A percentile compares a stretch with the other conserved stretches of the same genome.
phyloP scores from a whole-genome alignment of 2,888 invertebrate genomes.

The Gymnoscelis rufifasciata region DNA sequence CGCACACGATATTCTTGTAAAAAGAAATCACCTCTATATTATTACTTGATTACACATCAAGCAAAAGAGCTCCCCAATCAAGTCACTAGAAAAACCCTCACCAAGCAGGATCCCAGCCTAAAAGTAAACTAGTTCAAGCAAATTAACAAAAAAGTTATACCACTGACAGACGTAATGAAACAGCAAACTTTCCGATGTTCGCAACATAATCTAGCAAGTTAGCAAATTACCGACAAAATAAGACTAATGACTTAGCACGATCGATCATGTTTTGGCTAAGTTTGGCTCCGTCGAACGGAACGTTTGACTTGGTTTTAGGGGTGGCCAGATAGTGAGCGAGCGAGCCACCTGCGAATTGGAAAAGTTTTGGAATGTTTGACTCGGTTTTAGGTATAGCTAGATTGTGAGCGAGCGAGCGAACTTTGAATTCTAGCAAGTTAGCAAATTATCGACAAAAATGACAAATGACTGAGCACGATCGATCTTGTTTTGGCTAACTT shows the following conservation, averaged over 20 bases:
- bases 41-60: no score
- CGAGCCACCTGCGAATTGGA: no score
- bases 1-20: no score
- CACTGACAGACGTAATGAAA: not conserved
- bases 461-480: not conserved
- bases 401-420: no score
- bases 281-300: not conserved
- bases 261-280: not conserved
- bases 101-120: no score
- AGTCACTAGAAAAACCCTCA: no score
- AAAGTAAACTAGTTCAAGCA: not conserved
- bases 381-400: no score
- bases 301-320: not conserved
- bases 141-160: not conserved
- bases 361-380: no score
- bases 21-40: no score
- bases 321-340: not conserved
- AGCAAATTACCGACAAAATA: conserved; percentile 2
- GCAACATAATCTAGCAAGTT: not conserved
- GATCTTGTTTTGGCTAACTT: not conserved
- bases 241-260: not conserved
- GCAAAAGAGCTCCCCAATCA: no score
- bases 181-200: not conserved
- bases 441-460: conserved; percentile 1
- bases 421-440: not conserved